Evolutionary conservation across 2,888 invertebrate species (phyloP).

Genomic region (Mythimna ferrago): DNA sequence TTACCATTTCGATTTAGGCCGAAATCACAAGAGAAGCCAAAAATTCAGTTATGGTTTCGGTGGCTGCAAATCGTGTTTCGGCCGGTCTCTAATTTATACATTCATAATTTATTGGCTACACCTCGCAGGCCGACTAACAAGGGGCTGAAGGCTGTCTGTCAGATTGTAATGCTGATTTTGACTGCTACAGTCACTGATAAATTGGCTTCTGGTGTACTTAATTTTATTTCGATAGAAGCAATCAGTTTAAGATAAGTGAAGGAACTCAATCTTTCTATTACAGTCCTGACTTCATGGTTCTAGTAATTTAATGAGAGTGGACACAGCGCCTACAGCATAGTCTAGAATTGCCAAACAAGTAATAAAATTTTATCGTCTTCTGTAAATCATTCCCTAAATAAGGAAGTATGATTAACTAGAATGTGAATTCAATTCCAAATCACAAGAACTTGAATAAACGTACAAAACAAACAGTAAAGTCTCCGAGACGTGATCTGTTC

Average conservation of each 20-base stretch:
- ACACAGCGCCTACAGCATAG: neutral
- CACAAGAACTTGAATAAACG: constrained; percentile 9
- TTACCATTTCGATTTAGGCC: no score
- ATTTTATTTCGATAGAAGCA: constrained; percentile 33
- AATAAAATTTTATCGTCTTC: neutral
- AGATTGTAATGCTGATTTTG: constrained; percentile 47
- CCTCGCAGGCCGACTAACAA: constrained; percentile 38
- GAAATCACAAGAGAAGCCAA: no score
- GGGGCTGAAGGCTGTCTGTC: constrained; percentile 57
- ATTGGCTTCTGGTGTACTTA: constrained; percentile 39
- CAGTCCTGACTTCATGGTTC: constrained; percentile 1
- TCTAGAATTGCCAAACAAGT: neutral
- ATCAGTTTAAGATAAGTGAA: constrained; percentile 21
- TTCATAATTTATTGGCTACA: constrained; percentile 39
- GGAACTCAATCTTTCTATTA: constrained; percentile 11
- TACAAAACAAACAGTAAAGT: constrained; percentile 37
- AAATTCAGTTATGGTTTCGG: no score
- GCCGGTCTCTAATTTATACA: no score
- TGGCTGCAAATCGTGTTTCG: no score
- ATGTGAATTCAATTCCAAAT: constrained; percentile 24
- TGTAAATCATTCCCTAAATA: constrained; percentile 29
- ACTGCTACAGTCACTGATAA: constrained; percentile 47
- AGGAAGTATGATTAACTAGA: constrained; percentile 25
- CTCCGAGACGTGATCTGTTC: constrained; percentile 44
- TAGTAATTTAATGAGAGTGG: neutral